Percentiles rank a stretch among this genome's conserved stretches.
phyloP scores from a whole-genome alignment of 2,888 invertebrate genomes.

The Meliscaeva auricollis region DNA sequence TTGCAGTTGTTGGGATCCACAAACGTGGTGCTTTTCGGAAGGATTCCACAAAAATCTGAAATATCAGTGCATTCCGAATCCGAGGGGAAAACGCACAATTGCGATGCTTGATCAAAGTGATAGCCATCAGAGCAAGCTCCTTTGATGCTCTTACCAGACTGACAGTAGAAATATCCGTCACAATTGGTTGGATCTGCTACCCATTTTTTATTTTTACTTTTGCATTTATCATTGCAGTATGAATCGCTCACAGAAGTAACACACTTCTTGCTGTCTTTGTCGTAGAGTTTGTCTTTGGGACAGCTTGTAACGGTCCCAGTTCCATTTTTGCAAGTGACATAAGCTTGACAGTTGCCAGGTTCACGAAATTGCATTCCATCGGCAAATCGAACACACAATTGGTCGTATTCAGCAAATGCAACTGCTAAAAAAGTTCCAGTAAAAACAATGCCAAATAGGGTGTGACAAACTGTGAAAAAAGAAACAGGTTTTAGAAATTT shows the following conservation, averaged over 20 bases:
- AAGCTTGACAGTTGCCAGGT: slow-evolving; percentile 80
- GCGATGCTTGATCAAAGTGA: slow-evolving; percentile 78
- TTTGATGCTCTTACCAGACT: slow-evolving; percentile 59
- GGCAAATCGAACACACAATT: slow-evolving; percentile 42
- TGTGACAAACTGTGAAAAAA: not conserved
- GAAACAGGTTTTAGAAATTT: not conserved
- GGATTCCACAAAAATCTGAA: slow-evolving; percentile 79
- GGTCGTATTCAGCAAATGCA: slow-evolving; percentile 38
- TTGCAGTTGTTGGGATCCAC: slow-evolving; percentile 78
- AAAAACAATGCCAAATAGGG: slow-evolving; percentile 3
- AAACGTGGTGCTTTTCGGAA: slow-evolving; percentile 78
- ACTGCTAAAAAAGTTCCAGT: not conserved
- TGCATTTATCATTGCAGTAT: slow-evolving; percentile 79
- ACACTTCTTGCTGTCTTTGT: slow-evolving; percentile 77
- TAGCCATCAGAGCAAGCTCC: slow-evolving; percentile 76
- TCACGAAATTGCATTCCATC: slow-evolving; percentile 78
- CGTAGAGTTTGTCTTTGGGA: slow-evolving; percentile 63
- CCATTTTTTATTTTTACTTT: slow-evolving; percentile 76
- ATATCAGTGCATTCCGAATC: slow-evolving; percentile 79
- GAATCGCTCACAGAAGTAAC: slow-evolving; percentile 65
- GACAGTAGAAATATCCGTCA: slow-evolving; percentile 79
- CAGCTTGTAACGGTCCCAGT: slow-evolving; percentile 76
- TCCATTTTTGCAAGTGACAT: slow-evolving; percentile 78
- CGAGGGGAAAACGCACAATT: slow-evolving; percentile 78
- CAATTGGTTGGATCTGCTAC: slow-evolving; percentile 79